These are phyloP conservation scores for Lipotes vexillifer DNA, from an alignment of 2,113 vertebrate species.

Conservation along the genomic window DNA sequence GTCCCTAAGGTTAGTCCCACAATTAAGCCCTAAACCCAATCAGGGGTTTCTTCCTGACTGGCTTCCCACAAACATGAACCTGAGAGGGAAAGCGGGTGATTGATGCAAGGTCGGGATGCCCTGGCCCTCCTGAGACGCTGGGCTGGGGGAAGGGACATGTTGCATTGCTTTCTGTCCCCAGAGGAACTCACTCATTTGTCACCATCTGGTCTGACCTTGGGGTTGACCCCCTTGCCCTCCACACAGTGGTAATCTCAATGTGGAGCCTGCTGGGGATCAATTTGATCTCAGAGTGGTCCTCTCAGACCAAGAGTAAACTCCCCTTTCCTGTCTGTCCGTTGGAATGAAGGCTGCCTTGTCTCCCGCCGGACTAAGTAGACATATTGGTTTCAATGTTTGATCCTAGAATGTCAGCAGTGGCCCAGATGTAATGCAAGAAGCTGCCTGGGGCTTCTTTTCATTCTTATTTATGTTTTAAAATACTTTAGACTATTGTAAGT, in stretches of 20 bases:
- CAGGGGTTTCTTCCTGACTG: not conserved
- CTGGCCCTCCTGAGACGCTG: not conserved
- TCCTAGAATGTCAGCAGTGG: not conserved
- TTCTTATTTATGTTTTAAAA: conserved; percentile 21
- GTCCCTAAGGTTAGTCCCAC: not conserved
- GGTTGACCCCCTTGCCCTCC: not conserved
- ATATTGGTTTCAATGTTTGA: conserved; percentile 16
- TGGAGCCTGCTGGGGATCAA: not conserved
- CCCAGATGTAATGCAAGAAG: conserved; percentile 1
- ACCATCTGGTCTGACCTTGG: conserved; percentile 10
- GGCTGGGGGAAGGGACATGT: not conserved
- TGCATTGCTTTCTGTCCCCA: not conserved
- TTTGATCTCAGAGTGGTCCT: not conserved
- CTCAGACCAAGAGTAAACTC: conserved; percentile 28
- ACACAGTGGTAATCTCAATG: not conserved
- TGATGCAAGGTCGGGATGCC: not conserved
- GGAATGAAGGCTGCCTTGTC: not conserved
- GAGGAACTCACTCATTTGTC: conserved; percentile 34
- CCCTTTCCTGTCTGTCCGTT: not conserved
- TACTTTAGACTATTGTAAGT: not conserved
- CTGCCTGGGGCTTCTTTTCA: not conserved
- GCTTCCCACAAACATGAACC: not conserved
- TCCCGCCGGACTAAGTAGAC: not conserved
- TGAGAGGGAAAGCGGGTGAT: not conserved
- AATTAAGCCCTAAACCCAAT: not conserved